Evolutionary conservation across 2,797 vertebrate species (phyloP).

Genomic region (Melanotaenia boesemani): DNA sequence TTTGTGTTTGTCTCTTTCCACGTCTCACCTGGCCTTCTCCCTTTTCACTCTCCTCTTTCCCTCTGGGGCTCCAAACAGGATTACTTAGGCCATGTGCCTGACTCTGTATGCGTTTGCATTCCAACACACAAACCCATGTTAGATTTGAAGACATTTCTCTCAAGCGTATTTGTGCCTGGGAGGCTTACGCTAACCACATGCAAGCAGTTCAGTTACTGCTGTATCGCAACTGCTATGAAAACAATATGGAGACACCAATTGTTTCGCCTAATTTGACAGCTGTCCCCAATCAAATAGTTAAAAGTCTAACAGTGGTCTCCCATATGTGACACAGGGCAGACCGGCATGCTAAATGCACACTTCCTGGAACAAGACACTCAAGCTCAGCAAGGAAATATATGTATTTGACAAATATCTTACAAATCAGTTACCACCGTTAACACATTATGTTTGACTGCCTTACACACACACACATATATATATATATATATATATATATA

Average conservation of each 20-base stretch:
- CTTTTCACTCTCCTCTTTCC: constrained; percentile 46
- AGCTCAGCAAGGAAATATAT: too few relatives aligned
- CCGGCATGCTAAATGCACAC: constrained; percentile 33
- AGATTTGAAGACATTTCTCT: constrained; percentile 33
- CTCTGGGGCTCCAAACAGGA: constrained; percentile 46
- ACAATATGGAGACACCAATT: constrained; percentile 25
- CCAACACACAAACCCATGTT: constrained; percentile 18
- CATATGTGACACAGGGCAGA: constrained; percentile 28
- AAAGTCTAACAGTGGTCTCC: constrained; percentile 31
- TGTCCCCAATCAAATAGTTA: constrained; percentile 42
- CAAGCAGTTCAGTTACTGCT: constrained; percentile 16
- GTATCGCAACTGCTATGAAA: constrained; percentile 43
- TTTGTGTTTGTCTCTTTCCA: constrained; percentile 66
- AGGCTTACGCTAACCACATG: constrained; percentile 10
- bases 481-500: too few relatives aligned
- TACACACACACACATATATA: too few relatives aligned
- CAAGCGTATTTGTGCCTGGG: not conserved
- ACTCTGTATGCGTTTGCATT: constrained; percentile 17
- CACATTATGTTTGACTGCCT: too few relatives aligned
- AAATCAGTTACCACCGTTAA: too few relatives aligned
- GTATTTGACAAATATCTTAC: constrained; percentile 2
- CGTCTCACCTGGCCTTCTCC: constrained; percentile 47
- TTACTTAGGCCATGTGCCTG: constrained; percentile 47
- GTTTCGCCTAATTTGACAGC: constrained; percentile 42
- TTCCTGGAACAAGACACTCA: constrained; percentile 42